Base-by-base conservation (phyloP, 1,140 invertebrate genomes). In the Philotrypesis tridentata region DNA sequence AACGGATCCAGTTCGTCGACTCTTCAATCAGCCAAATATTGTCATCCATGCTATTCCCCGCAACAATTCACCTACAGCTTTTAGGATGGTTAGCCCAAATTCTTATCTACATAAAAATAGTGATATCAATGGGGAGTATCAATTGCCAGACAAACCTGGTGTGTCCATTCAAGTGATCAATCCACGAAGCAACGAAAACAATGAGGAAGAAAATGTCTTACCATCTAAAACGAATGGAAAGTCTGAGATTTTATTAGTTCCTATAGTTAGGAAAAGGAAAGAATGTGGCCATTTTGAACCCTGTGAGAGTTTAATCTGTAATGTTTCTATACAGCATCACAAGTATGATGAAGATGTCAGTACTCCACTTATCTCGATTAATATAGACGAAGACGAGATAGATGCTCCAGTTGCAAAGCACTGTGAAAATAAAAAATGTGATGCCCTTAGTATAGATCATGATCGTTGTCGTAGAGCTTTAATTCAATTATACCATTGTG, bases 381-480 rank as follows among this genome's bases (percentile, higher is more conserved):
- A 85, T 11, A 89, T 92, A 68, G 78, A 86, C 4, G 88, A 89
- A 0, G 70, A 86, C 8, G 89, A 91, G 72, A 89, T 91, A 84
- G 86, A 84, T 65, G 89, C 90, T 4, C 84, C 85, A 7, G 89
- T 91, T 0, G 76, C 70, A 14, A 90, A 88, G 37, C 91, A 92
- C 31, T 91, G 91, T 75, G 21, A 74, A 1, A 88, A 89, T 63
- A 9, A 83, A 7, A 77, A 76, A 8, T 91, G 90, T 55, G 91
- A 92, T 72, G 88, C 91, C 4, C 79, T 91, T 1, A 91, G 87
- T 48, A 90, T 91, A 29, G 90, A 92, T 43, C 90, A 92, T 79
- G 79, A 91, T 84, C 82, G 86, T 55, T 91, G 91, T 83, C 87
- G 89, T n/a, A 85, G 87, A 43, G 88, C 86, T 8, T n/a, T 80